Base-by-base conservation (phyloP, 2,888 invertebrate species). In the Hymenopus coronatus region DNA sequence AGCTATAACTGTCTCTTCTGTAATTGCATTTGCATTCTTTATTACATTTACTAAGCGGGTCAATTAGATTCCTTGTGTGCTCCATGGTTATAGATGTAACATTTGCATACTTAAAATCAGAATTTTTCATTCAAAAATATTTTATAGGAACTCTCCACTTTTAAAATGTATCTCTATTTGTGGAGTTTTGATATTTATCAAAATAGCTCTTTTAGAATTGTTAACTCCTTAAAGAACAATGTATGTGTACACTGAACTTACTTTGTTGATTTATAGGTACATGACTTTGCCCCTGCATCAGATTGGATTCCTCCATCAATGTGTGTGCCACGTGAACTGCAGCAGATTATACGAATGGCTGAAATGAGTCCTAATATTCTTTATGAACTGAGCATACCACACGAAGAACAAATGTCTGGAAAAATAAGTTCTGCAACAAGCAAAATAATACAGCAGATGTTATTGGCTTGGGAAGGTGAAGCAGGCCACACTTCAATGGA, bases 301-400 rank as follows among this genome's bases (percentile, higher is more conserved):
- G 97, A 97, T 91, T 99, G 98, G 95, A 92, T 97, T 27, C 96
- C 98, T 8, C 98, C 99, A 0, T 95, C 97, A 6, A 96, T 96
- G 92, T 93, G 95, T 83, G 94, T 96, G 2, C 96, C 96, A 0
- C 91, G 92, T 54, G 93, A 93, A 90, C 92, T 96, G 0, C 93
- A 93, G 89, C 87, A 93, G 0, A 0, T 91, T 27, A 81, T 93
- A 93, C 90, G 92, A 96, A 0, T 93, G 93, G 90, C 87, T 93
- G 0, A 93, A 94, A 93, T 95, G 28, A 93, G 94, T 0, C 93
- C 94, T 0, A 93, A 93, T 82, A 93, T 94, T 40, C 91, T 96
- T 0, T 94, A 94, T 86, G 93, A 94, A 89, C 91, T 95, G 20
- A 88, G 91, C 4, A 92, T 96, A 46, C 93, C 93, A 3, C 91